Evolutionary conservation across 1,140 invertebrate genomes (phyloP).

Genomic region (Trinorchestia longiramus): DNA sequence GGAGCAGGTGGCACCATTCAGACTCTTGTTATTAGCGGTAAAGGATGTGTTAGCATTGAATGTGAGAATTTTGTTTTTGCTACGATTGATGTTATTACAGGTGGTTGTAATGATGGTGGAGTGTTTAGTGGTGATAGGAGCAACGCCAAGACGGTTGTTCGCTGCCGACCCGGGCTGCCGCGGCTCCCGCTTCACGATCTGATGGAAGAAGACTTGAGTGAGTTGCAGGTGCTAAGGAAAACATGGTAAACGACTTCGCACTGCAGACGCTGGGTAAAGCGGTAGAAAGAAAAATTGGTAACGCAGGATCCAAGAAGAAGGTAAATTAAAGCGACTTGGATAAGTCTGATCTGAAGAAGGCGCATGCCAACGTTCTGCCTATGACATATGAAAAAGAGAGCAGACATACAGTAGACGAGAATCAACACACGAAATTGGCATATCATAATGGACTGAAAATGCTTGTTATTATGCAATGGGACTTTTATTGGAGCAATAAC

Average conservation of each 20-base stretch:
- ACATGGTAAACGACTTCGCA: neutral
- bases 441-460: too few species aligned
- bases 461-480: too few species aligned
- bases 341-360: too few species aligned
- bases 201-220: neutral
- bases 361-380: too few species aligned
- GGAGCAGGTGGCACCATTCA: neutral
- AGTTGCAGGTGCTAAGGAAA: neutral
- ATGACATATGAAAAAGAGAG: too few species aligned
- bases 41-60: constrained; percentile 7
- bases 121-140: neutral
- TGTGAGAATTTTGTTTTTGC: constrained; percentile 34
- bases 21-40: neutral
- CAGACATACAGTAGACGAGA: too few species aligned
- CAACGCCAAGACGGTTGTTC: neutral
- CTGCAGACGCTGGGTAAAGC: too few species aligned
- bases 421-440: too few species aligned
- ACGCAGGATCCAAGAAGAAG: too few species aligned
- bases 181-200: constrained; percentile 12
- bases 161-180: neutral
- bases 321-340: too few species aligned
- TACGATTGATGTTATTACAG: neutral
- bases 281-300: too few species aligned
- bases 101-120: neutral
- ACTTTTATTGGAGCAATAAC: too few species aligned